A percentile compares a stretch with the other conserved stretches of the same genome.
phyloP scores from a whole-genome alignment of 1,140 invertebrate genomes.

The Penaeus vannamei region DNA sequence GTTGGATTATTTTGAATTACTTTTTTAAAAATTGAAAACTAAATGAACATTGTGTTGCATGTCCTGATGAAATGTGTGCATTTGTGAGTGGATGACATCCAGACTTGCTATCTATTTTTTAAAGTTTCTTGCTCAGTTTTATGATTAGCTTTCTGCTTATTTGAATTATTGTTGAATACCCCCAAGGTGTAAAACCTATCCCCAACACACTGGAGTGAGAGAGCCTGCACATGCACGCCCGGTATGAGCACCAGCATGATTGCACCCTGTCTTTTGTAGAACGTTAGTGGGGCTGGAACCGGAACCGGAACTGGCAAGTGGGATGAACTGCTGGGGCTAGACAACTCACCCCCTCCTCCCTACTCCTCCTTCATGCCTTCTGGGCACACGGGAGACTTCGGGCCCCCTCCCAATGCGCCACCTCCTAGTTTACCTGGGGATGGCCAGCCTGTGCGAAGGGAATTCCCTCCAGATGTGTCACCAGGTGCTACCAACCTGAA shows the following conservation, averaged over 20 bases:
- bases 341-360: conserved; percentile 60
- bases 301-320: conserved; percentile 29
- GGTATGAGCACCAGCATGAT: not conserved
- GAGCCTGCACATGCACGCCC: not conserved
- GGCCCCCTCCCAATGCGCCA: conserved; percentile 48
- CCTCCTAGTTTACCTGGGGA: conserved; percentile 68
- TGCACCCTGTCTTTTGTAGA: conserved; percentile 39
- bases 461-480: conserved; percentile 78
- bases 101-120: too few relatives aligned
- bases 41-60: too few relatives aligned
- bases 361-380: conserved; percentile 59
- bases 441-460: conserved; percentile 79
- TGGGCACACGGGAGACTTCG: conserved; percentile 39
- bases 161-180: too few relatives aligned
- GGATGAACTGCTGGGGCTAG: conserved; percentile 52
- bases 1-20: too few relatives aligned
- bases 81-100: too few relatives aligned
- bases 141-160: too few relatives aligned
- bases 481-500: conserved; percentile 66
- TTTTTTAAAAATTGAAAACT: too few relatives aligned
- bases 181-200: too few relatives aligned
- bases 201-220: too few relatives aligned
- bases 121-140: too few relatives aligned
- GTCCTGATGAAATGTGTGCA: too few relatives aligned
- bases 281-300: conserved; percentile 47